Evolutionary conservation across 2,113 vertebrate genomes (phyloP).

Genomic region (Phoxinus phoxinus): DNA sequence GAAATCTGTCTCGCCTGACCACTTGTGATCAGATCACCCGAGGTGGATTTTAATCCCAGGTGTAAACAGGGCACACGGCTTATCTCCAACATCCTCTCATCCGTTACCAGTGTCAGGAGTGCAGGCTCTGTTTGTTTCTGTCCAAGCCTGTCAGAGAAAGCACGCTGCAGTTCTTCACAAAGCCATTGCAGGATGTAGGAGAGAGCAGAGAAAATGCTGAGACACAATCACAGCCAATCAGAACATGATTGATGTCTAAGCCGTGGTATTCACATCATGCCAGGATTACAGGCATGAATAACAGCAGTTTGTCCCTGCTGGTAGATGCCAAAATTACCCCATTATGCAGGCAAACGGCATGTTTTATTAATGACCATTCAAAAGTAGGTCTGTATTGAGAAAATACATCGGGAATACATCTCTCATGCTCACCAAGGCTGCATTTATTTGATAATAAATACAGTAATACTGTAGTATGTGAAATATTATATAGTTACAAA

Average conservation of each 20-base stretch:
- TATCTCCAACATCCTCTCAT: conserved; percentile 50
- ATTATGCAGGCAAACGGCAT: not conserved
- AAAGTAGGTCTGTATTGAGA: not conserved
- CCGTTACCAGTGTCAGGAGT: conserved; percentile 76
- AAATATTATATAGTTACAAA: not conserved
- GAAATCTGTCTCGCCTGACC: conserved; percentile 19
- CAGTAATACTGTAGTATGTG: not conserved
- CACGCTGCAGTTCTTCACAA: conserved; percentile 6
- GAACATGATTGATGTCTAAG: conserved; percentile 8
- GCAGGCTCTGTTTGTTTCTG: conserved; percentile 72
- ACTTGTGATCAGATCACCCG: not conserved
- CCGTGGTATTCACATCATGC: not conserved
- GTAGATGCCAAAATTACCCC: not conserved
- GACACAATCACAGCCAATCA: not conserved
- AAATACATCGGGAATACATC: not conserved
- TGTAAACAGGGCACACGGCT: not conserved
- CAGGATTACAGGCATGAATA: not conserved
- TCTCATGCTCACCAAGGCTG: not conserved
- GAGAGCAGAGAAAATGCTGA: not conserved
- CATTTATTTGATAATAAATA: not conserved
- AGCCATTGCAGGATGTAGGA: conserved; percentile 60
- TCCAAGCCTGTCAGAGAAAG: conserved; percentile 72
- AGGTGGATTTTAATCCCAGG: conserved; percentile 14
- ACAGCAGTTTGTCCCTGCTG: not conserved
- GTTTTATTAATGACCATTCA: not conserved